Conservation (phyloP, 35 echinoderm and acorn worm species). For the Anneissia japonica region DNA sequence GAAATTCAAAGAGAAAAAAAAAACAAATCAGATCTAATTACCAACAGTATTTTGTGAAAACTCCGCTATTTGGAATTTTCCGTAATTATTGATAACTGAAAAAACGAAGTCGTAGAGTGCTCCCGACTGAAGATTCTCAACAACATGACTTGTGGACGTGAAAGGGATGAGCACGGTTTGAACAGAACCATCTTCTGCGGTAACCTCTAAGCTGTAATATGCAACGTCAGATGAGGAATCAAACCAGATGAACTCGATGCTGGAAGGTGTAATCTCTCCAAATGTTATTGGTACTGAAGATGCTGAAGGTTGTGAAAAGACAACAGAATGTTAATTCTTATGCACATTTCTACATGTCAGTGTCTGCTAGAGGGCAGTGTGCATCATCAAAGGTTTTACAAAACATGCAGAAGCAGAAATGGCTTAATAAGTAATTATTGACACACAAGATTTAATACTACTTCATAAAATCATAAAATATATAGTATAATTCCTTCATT, state of each 20-base stretch:
- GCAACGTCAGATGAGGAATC: neutral
- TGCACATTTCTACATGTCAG: too few relatives aligned
- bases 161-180: neutral
- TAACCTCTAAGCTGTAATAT: neutral
- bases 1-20: too few relatives aligned
- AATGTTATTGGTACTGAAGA: neutral
- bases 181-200: neutral
- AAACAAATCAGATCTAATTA: neutral
- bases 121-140: neutral
- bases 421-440: too few relatives aligned
- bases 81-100: neutral
- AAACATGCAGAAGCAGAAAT: too few relatives aligned
- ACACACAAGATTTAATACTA: too few relatives aligned
- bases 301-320: neutral
- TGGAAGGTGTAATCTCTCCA: neutral
- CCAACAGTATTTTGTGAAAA: neutral
- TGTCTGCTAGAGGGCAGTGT: too few relatives aligned
- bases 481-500: too few relatives aligned
- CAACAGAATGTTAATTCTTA: too few relatives aligned
- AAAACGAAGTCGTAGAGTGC: neutral
- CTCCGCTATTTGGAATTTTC: neutral
- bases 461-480: too few relatives aligned
- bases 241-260: neutral
- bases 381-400: too few relatives aligned
- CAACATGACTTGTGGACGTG: neutral